Base-by-base conservation (phyloP, 2,797 vertebrate genomes). In the Gymnodraco acuticeps region DNA sequence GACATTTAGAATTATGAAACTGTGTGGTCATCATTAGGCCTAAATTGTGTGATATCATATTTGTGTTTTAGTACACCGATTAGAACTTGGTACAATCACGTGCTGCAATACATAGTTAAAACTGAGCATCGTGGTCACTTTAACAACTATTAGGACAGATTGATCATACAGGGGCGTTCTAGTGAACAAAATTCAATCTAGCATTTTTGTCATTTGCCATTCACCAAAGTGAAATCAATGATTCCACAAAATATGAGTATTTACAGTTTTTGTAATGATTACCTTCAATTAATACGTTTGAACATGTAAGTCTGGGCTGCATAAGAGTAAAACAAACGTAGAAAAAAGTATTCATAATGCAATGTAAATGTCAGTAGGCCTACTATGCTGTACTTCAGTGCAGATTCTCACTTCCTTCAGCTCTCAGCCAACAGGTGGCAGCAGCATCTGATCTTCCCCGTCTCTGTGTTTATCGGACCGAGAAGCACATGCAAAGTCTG, bases 381-480 rank as follows among this genome's bases (percentile, higher is more conserved):
- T n/a, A 42, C 3, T 63, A 73, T 70, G 20, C 20, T 43, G 9
- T 19, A 2, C 61, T 55, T 67, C 3, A 46, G n/a, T 19, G n/a
- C 47, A 38, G 55, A 67, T 64, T 42, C 0, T 72, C 5, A 27
- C 48, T 15, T 27, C 41, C 17, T 19, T 33, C 33, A 59, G 54
- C 54, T 73, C 58, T 1, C 27, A 38, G 46, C 88, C 92, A 91
- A 88, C 72, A 93, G 93, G 81, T 80, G 93, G 92, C 92, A 89
- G 87, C 89, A 90, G 75, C 55, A 79, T 75, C 87, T 86, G 87
- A 75, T 78, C 41, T 84, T 89, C 82, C 45, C 46, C 41, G 2
- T 66, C 50, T 4, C 17, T 10, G 51, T 67, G 64, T 81, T 87
- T 62, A 68, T 84, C 41, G 1, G 64, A 4, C 27, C 23, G 17